phyloP scores from a whole-genome alignment of 2,888 invertebrate genomes.

The Sinodicranocentrus sp. region DNA sequence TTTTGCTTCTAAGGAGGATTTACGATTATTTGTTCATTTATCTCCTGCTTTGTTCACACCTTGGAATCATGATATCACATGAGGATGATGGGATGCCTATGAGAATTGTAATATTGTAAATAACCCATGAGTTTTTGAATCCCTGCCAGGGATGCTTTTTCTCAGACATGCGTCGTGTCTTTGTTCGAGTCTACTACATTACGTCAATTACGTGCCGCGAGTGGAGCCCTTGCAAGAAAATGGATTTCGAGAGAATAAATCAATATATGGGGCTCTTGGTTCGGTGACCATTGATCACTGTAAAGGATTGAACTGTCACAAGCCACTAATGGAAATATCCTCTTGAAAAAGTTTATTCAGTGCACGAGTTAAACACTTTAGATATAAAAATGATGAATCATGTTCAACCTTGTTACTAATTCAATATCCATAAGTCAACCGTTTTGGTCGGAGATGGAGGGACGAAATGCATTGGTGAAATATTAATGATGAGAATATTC shows the following conservation, averaged over 20 bases:
- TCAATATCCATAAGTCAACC: background rate
- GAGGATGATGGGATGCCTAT: constrained; percentile 18
- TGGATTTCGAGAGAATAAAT: too few species aligned
- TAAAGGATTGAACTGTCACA: constrained; percentile 35
- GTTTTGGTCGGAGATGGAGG: background rate
- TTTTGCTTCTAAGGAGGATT: constrained; percentile 36
- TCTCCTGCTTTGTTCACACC: constrained; percentile 52
- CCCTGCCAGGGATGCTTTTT: constrained; percentile 27
- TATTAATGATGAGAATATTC: background rate
- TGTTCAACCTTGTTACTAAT: constrained; percentile 37
- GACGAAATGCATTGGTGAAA: too few species aligned
- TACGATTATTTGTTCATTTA: constrained; percentile 45
- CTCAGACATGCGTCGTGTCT: too few species aligned
- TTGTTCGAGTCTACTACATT: background rate
- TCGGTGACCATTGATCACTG: constrained; percentile 30
- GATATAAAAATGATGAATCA: constrained; percentile 10
- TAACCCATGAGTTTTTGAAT: constrained; percentile 23
- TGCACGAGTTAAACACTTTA: background rate
- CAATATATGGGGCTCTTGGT: constrained; percentile 14
- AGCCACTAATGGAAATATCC: background rate
- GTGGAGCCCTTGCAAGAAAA: background rate
- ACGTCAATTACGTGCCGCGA: background rate
- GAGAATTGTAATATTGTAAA: constrained; percentile 1
- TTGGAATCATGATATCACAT: constrained; percentile 29
- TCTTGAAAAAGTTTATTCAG: too few species aligned